Conservation (phyloP, 1,140 invertebrate genomes). For the Argopecten irradians region DNA sequence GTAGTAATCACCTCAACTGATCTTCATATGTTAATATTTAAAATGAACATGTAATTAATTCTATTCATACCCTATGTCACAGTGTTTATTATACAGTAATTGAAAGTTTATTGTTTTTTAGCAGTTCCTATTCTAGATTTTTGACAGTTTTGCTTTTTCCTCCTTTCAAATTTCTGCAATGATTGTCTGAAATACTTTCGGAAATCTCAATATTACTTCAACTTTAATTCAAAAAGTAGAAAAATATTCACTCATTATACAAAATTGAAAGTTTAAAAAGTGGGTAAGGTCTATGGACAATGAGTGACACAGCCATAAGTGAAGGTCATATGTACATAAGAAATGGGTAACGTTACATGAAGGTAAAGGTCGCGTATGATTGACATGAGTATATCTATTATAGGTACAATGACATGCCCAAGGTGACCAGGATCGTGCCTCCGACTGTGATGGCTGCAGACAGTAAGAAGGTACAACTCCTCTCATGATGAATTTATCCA, state of each 20-base stretch:
- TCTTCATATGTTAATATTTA: too few species aligned
- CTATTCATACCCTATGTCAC: too few species aligned
- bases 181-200: too few species aligned
- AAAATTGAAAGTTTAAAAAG: background rate
- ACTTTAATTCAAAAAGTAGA: too few species aligned
- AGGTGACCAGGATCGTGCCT: slow-evolving; percentile 60
- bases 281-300: background rate
- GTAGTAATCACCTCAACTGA: too few species aligned
- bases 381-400: background rate
- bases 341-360: background rate
- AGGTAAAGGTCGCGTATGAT: background rate
- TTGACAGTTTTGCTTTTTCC: too few species aligned
- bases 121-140: too few species aligned
- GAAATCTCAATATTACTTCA: background rate
- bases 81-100: too few species aligned
- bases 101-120: too few species aligned
- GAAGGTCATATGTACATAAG: background rate
- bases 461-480: slow-evolving; percentile 59
- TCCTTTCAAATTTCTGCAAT: background rate
- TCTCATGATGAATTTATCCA: background rate
- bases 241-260: too few species aligned
- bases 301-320: background rate
- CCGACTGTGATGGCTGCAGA: slow-evolving; percentile 39
- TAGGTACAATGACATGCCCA: slow-evolving; percentile 72
- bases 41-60: too few species aligned